Percentiles rank a stretch among this genome's conserved stretches.
Conservation (phyloP, 2,113 vertebrate species). For the Naja naja region DNA sequence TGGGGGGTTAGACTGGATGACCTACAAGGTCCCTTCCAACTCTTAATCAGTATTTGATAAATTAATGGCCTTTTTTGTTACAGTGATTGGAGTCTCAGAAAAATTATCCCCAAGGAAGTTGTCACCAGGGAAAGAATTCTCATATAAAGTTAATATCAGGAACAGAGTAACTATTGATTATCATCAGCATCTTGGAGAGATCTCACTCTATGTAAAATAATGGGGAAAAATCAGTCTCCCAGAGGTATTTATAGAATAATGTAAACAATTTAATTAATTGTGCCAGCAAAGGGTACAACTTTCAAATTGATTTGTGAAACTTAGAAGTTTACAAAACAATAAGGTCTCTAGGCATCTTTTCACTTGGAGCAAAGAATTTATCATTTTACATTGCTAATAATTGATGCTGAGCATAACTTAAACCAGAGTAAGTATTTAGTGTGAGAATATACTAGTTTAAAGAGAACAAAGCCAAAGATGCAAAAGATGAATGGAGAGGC, state of each 20-base stretch:
- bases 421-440: background rate
- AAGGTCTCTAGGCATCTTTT: background rate
- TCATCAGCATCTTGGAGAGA: background rate
- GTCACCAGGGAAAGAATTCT: background rate
- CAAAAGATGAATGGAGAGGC: background rate
- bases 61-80: background rate
- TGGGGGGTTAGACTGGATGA: no score
- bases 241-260: constrained; percentile 1
- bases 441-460: no score
- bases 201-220: background rate
- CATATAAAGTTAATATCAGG: constrained; percentile 6
- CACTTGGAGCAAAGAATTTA: background rate
- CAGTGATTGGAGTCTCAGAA: background rate
- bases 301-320: background rate
- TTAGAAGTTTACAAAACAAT: background rate
- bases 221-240: background rate
- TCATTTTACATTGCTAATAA: background rate
- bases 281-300: background rate
- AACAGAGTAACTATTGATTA: constrained; percentile 22
- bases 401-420: background rate
- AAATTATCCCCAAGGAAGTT: background rate
- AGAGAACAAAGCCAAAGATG: no score
- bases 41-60: background rate
- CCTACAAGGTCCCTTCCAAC: no score
- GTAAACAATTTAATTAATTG: constrained; percentile 26